phyloP scores from a whole-genome alignment of 1,140 invertebrate genomes.

The Drosophila sproati region DNA sequence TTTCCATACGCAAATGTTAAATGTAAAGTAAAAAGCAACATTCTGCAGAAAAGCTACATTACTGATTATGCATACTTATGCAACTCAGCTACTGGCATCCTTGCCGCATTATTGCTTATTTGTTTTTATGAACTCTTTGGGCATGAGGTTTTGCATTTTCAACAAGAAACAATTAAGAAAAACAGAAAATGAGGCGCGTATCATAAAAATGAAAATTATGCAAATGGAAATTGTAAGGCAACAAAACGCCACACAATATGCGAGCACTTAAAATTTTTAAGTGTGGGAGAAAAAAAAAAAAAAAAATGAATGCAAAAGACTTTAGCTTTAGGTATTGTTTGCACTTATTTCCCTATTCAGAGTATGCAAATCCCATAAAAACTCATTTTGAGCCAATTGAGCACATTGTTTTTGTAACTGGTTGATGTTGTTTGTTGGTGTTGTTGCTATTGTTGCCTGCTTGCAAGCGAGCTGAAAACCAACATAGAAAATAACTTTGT shows the following conservation, averaged over 20 bases:
- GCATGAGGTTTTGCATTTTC: conserved; percentile 43
- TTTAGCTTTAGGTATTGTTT: conserved; percentile 57
- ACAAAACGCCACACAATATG: conserved; percentile 52
- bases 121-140: conserved; percentile 58
- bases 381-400: conserved; percentile 80
- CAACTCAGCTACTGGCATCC: not conserved
- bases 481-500: conserved; percentile 37
- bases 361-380: conserved; percentile 80
- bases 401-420: conserved; percentile 60
- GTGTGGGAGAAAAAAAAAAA: conserved; percentile 1
- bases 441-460: conserved; percentile 10
- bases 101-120: conserved; percentile 4
- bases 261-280: conserved; percentile 15
- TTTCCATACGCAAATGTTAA: not conserved
- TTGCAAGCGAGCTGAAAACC: conserved; percentile 53
- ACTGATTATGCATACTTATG: not conserved
- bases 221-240: conserved; percentile 67
- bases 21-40: not conserved
- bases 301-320: conserved; percentile 32
- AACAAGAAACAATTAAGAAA: conserved; percentile 76
- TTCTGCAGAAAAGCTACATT: not conserved
- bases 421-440: conserved; percentile 5
- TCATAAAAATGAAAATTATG: conserved; percentile 79
- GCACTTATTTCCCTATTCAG: conserved; percentile 71
- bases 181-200: conserved; percentile 50